Evolutionary conservation across 2,888 invertebrate genomes (phyloP).

Genomic region (Coelinius sp.): DNA sequence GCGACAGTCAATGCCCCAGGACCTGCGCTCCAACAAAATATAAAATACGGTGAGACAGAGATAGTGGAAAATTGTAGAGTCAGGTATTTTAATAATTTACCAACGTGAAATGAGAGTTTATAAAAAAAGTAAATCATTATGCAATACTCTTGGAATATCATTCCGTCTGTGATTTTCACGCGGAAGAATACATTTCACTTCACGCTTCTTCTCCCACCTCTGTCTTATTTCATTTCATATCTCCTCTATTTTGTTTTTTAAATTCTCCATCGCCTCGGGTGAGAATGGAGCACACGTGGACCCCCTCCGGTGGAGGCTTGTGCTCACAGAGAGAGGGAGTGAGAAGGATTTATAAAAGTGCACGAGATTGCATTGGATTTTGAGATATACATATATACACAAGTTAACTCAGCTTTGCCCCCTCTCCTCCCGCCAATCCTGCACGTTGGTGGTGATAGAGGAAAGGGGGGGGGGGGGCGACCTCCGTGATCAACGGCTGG

Average conservation of each 20-base stretch:
- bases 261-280: background rate
- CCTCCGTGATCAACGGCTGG: constrained; percentile 38
- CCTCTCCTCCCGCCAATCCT: constrained; percentile 43
- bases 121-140: constrained; percentile 13
- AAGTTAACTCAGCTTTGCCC: constrained; percentile 23
- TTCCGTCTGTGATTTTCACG: constrained; percentile 23
- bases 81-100: constrained; percentile 2
- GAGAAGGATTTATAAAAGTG: constrained; percentile 5
- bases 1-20: background rate
- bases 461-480: constrained; percentile 27
- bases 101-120: background rate
- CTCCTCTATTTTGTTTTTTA: background rate
- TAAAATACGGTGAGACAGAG: background rate
- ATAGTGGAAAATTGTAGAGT: background rate
- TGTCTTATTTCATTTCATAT: background rate
- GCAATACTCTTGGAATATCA: constrained; percentile 16
- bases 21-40: background rate
- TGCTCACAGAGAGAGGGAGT: background rate
- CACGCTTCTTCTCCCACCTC: constrained; percentile 24
- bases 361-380: constrained; percentile 38
- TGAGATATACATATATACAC: constrained; percentile 45
- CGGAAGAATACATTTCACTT: constrained; percentile 30
- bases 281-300: constrained; percentile 19
- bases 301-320: background rate
- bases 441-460: constrained; percentile 18